These are phyloP conservation scores for Xiphydria camelus DNA, from an alignment of 2,888 invertebrate species.

Conservation along the genomic window DNA sequence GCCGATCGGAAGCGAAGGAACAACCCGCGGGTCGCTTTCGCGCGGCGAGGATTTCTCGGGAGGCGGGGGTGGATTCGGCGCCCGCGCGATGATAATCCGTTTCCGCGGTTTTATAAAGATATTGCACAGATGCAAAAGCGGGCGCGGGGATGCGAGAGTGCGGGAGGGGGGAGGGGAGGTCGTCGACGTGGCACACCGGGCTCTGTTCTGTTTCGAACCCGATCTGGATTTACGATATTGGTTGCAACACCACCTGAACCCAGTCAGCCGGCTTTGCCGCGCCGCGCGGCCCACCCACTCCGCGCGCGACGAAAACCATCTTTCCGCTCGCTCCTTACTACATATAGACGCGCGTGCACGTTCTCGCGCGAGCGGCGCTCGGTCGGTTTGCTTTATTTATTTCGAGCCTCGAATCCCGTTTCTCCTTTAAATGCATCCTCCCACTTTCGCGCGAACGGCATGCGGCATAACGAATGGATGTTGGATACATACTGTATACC, in stretches of 20 bases:
- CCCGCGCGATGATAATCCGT: constrained; percentile 40
- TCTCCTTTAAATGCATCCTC: constrained; percentile 12
- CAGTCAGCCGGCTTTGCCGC: too few species aligned
- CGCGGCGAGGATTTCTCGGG: too few species aligned
- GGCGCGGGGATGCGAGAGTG: constrained; percentile 10
- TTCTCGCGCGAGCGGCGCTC: too few species aligned
- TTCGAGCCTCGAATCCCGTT: constrained; percentile 28
- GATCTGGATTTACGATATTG: constrained; percentile 53
- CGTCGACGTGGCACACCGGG: constrained; percentile 18
- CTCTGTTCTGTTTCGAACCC: constrained; percentile 39
- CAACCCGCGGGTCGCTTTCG: too few species aligned
- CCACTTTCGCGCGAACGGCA: constrained; percentile 10
- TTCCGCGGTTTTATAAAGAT: constrained; percentile 35
- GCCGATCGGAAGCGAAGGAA: too few species aligned
- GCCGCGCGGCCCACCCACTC: neutral
- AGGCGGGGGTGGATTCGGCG: too few species aligned
- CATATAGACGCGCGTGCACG: constrained; percentile 19
- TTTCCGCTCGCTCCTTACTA: too few species aligned
- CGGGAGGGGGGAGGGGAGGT: constrained; percentile 15
- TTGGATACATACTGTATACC: constrained; percentile 1
- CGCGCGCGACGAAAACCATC: constrained; percentile 25
- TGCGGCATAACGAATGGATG: constrained; percentile 2
- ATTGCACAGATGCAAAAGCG: constrained; percentile 38
- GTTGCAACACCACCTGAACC: constrained; percentile 50
- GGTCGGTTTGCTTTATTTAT: constrained; percentile 40